Percentiles rank a stretch among this genome's conserved stretches.
These are phyloP conservation scores for Apamea epomidion DNA, from an alignment of 2,888 invertebrate species.

Conservation along the genomic window DNA sequence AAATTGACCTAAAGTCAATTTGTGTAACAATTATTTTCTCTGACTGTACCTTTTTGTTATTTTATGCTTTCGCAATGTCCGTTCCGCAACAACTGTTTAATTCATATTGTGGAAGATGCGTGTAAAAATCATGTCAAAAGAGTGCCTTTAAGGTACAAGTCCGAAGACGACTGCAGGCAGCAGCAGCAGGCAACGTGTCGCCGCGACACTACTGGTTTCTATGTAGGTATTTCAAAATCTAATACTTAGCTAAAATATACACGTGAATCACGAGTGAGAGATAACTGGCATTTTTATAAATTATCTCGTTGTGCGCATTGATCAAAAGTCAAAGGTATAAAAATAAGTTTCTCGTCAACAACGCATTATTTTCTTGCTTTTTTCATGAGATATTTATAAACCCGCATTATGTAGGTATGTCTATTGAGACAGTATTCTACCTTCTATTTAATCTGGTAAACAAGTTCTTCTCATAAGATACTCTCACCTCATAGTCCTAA, in stretches of 20 bases:
- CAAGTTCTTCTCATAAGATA: too few relatives aligned
- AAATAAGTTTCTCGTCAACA: slow-evolving; percentile 1
- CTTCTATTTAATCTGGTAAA: too few relatives aligned
- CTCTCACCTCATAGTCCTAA: too few relatives aligned
- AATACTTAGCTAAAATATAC: not conserved
- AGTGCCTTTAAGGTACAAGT: not conserved
- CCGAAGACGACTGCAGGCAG: too few relatives aligned
- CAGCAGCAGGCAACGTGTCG: too few relatives aligned
- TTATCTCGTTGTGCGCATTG: slow-evolving; percentile 13
- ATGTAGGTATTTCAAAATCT: not conserved
- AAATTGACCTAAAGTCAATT: not conserved
- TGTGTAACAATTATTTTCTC: not conserved
- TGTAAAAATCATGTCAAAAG: not conserved
- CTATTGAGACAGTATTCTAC: too few relatives aligned
- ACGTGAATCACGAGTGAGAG: slow-evolving; percentile 17
- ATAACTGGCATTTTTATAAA: slow-evolving; percentile 5
- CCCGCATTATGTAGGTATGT: not conserved
- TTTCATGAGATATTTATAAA: not conserved
- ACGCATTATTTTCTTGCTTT: slow-evolving; percentile 3
- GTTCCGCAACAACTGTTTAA: not conserved
- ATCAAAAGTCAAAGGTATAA: slow-evolving; percentile 14
- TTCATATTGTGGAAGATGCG: not conserved
- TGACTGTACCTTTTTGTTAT: not conserved
- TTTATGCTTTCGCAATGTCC: not conserved
- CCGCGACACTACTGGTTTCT: too few relatives aligned